phyloP scores from a whole-genome alignment of 2,113 vertebrate genomes.

The Steatornis caripensis region DNA sequence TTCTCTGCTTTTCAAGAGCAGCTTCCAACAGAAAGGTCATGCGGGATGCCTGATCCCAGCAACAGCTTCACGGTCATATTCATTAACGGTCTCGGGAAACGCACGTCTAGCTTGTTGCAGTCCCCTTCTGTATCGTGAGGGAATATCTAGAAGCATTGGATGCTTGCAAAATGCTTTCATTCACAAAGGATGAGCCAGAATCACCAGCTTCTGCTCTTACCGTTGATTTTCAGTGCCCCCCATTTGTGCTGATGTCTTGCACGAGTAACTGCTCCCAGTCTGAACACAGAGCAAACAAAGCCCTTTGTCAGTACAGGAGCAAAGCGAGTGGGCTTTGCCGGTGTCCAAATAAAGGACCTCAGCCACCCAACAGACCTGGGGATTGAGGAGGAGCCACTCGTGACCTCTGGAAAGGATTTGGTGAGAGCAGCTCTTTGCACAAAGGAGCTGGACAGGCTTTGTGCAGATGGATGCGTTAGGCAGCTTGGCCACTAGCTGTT shows the following conservation, averaged over 20 bases:
- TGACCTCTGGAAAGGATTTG: background rate
- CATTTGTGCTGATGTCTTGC: background rate
- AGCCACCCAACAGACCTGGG: background rate
- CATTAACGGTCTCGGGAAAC: background rate
- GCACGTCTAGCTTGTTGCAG: background rate
- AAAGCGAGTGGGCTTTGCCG: background rate
- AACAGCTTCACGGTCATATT: background rate
- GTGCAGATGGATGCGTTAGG: background rate
- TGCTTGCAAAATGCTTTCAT: background rate
- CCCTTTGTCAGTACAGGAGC: background rate
- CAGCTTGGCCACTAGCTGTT: background rate
- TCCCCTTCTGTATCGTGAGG: background rate
- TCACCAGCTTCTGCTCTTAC: background rate
- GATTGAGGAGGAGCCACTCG: accelerated
- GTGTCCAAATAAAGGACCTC: background rate
- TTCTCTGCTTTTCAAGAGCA: background rate
- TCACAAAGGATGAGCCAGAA: background rate
- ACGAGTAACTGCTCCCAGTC: background rate
- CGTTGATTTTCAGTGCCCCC: background rate
- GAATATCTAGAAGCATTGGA: background rate
- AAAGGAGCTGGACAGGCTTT: background rate
- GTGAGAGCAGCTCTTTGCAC: background rate
- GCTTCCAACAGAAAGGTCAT: background rate
- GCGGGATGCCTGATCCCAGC: background rate
- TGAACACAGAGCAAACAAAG: accelerated